Conservation (phyloP, 1,140 invertebrate genomes). For the Drosophila trapezifrons region DNA sequence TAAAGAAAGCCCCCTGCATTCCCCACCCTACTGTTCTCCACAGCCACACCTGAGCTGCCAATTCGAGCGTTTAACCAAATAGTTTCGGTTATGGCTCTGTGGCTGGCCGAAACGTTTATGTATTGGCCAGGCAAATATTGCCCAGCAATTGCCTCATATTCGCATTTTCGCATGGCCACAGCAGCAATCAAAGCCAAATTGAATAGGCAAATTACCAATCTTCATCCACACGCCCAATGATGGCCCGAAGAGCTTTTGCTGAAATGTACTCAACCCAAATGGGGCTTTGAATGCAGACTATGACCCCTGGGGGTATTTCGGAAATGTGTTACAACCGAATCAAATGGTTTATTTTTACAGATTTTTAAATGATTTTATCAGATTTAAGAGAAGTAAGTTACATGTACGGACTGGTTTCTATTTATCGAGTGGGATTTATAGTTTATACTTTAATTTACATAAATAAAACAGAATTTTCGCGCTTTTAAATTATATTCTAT, state of each 20-base stretch:
- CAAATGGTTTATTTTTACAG: neutral
- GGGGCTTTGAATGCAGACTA: constrained; percentile 19
- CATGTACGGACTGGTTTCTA: neutral
- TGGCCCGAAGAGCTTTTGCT: constrained; percentile 18
- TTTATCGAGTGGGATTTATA: neutral
- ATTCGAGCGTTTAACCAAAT: constrained; percentile 61
- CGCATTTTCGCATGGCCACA: constrained; percentile 42
- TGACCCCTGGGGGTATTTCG: constrained; percentile 4
- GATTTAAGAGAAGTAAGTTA: neutral
- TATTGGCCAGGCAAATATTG: constrained; percentile 62
- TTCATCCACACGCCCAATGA: constrained; percentile 22
- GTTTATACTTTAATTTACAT: neutral
- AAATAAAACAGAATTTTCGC: neutral
- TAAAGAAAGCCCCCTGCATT: neutral
- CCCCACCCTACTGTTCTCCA: neutral
- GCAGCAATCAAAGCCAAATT: constrained; percentile 50
- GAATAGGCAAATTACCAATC: constrained; percentile 55
- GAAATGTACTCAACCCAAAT: constrained; percentile 14
- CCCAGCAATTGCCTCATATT: constrained; percentile 49
- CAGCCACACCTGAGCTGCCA: constrained; percentile 37
- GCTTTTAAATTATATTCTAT: neutral
- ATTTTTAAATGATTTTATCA: neutral
- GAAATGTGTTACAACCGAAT: constrained; percentile 7
- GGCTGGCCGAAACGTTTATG: constrained; percentile 58
- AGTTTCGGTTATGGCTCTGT: constrained; percentile 39